These are phyloP conservation scores for Pardalotus punctatus DNA, from an alignment of 2,113 vertebrate genomes.

Conservation along the genomic window DNA sequence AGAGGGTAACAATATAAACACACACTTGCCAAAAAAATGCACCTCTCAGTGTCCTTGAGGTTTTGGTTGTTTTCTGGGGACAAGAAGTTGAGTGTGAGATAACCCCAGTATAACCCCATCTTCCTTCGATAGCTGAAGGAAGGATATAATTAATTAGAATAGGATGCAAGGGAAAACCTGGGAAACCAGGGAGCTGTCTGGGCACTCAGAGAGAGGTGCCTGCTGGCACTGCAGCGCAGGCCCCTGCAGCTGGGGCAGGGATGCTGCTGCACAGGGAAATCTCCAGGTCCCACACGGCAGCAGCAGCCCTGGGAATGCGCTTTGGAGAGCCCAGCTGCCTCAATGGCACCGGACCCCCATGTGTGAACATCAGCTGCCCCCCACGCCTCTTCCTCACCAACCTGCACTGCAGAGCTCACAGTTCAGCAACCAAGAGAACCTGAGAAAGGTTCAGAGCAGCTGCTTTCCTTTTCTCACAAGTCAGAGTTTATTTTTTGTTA, in stretches of 20 bases:
- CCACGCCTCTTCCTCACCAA: rapidly evolving
- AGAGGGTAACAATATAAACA: background rate
- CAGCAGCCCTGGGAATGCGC: background rate
- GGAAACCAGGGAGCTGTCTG: background rate
- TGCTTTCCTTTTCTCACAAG: background rate
- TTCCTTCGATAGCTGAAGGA: background rate
- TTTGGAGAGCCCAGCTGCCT: background rate
- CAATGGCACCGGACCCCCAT: background rate
- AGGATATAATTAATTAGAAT: background rate
- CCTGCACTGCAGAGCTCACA: background rate
- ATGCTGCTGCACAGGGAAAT: background rate
- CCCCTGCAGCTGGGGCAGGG: background rate
- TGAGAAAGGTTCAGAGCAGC: background rate
- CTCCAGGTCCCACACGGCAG: background rate
- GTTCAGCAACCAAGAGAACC: background rate
- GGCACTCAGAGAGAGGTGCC: background rate
- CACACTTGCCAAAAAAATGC: background rate
- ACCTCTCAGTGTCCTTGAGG: background rate
- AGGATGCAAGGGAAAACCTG: background rate
- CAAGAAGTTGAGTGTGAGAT: background rate
- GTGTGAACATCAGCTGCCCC: background rate
- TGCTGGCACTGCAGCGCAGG: rapidly evolving
- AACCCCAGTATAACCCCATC: background rate
- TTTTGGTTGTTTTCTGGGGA: background rate
- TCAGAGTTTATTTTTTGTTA: background rate